These are phyloP conservation scores for Dendrolimus punctatus DNA, from an alignment of 1,140 invertebrate genomes.

Conservation along the genomic window DNA sequence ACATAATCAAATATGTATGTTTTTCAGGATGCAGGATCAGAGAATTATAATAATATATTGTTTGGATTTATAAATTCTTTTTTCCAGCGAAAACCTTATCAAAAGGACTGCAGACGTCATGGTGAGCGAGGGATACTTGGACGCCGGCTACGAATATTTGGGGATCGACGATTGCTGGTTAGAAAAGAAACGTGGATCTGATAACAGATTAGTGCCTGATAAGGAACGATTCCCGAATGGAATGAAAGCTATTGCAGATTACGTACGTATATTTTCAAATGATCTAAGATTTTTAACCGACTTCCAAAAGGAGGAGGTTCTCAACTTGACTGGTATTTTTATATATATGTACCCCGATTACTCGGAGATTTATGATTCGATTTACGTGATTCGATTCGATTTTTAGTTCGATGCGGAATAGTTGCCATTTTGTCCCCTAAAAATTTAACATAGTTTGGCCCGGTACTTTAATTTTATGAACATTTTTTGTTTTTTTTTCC, in stretches of 20 bases:
- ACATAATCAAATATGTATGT: no score
- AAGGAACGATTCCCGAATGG: slow-evolving; percentile 85
- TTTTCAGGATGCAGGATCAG: neutral
- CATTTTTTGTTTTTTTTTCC: no score
- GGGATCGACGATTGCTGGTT: slow-evolving; percentile 94
- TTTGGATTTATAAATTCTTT: slow-evolving; percentile 1
- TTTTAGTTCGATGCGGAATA: no score
- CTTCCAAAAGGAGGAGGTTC: no score
- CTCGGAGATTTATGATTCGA: no score
- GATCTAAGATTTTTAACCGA: no score
- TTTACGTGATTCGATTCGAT: no score
- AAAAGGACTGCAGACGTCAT: slow-evolving; percentile 85
- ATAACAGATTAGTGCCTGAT: slow-evolving; percentile 82
- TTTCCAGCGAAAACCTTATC: slow-evolving; percentile 83
- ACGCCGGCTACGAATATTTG: slow-evolving; percentile 87
- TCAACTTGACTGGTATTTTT: no score
- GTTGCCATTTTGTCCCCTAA: no score
- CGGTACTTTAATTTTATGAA: no score
- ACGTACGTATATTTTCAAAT: slow-evolving; percentile 79
- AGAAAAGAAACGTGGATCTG: slow-evolving; percentile 76
- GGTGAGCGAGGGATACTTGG: slow-evolving; percentile 84
- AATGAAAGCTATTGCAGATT: slow-evolving; percentile 85
- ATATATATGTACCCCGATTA: no score
- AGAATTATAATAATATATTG: neutral
- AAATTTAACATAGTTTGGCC: no score